Evolutionary conservation across 1,140 invertebrate genomes (phyloP), one percentile per base, ranked within the genome.

Genomic region (Cydia strobilella): DNA sequence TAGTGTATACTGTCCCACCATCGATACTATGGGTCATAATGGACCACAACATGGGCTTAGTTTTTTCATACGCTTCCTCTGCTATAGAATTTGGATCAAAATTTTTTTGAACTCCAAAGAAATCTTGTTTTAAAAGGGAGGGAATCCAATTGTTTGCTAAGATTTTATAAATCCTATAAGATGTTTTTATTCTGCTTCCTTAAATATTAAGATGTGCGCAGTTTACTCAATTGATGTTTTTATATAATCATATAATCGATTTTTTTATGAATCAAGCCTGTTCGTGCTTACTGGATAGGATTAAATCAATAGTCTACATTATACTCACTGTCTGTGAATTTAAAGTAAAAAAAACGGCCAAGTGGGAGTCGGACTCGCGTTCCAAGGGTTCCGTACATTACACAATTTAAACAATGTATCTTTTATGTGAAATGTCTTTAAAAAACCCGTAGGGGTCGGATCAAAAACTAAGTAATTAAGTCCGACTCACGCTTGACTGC

Each of bases 1-100:
- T 83, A 86, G 79, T 85, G 77, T 79, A 78, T 75, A 79, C 83
- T 80, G 82, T 84, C 35, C 31, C 10, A 15, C 54, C 45, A 10
- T 25, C 31, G 73, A 62, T 35, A 7, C 35, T 20, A 45, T 39
- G 35, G 76, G 74, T 39, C 48, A 73, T 76, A 75, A 65, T 66
- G 65, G 66, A 74, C 72, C 77, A 72, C 75, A 76, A 80, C 76
- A 77, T 76, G 74, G 79, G 75, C 77, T 81, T 81, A 75, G 42
- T 77, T 74, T 81, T 79, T 81, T 82, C 73, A 74, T 69, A 48
- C 75, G 62, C 75, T 78, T 62, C 75, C 72, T 77, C 72, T 79
- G 74, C 74, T 80, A 39, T 75, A 66, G 75, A 74, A 73, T 75
- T 78, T 74, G 74, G 18, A 59, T 77, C 72, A 15, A 35, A 20